A percentile compares a stretch with the other conserved stretches of the same genome.
Evolutionary conservation across 2,888 invertebrate genomes (phyloP).

Genomic region (Caenorhabditis drosophilae): DNA sequence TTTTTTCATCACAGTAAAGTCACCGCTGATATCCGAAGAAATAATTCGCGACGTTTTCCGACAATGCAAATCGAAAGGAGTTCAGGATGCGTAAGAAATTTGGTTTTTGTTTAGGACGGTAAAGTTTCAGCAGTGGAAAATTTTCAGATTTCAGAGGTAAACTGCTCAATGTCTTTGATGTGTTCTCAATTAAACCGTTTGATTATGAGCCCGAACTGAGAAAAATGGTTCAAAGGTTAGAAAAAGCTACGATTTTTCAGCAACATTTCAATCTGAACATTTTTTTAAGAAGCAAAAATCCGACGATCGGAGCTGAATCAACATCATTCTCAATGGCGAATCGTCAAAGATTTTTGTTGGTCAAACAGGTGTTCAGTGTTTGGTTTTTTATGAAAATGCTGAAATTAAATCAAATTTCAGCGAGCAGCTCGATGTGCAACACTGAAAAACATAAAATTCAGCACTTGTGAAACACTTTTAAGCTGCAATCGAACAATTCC

Average conservation of each 20-base stretch:
- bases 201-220: conserved; percentile 34
- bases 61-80: conserved; percentile 38
- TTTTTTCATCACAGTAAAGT: conserved; percentile 35
- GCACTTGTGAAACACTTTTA: conserved; percentile 37
- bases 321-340: conserved; percentile 25
- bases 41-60: conserved; percentile 27
- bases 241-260: too few species aligned
- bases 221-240: conserved; percentile 48
- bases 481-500: conserved; percentile 32
- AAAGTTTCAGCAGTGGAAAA: neutral
- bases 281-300: conserved; percentile 16
- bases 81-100: conserved; percentile 34
- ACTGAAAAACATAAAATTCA: conserved; percentile 41
- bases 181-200: conserved; percentile 33
- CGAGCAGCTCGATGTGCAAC: conserved; percentile 36
- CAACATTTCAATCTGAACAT: too few species aligned
- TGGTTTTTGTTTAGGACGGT: neutral
- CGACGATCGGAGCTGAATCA: conserved; percentile 18
- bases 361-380: conserved; percentile 34
- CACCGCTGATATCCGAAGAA: conserved; percentile 26
- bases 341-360: conserved; percentile 43
- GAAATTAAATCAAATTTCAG: conserved; percentile 9
- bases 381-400: conserved; percentile 8
- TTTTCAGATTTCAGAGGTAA: conserved; percentile 31
- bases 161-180: conserved; percentile 50